Percentiles rank a stretch among this genome's conserved stretches.
These are phyloP conservation scores for Neoarius graeffei DNA, from an alignment of 2,113 vertebrate species.

Conservation along the genomic window DNA sequence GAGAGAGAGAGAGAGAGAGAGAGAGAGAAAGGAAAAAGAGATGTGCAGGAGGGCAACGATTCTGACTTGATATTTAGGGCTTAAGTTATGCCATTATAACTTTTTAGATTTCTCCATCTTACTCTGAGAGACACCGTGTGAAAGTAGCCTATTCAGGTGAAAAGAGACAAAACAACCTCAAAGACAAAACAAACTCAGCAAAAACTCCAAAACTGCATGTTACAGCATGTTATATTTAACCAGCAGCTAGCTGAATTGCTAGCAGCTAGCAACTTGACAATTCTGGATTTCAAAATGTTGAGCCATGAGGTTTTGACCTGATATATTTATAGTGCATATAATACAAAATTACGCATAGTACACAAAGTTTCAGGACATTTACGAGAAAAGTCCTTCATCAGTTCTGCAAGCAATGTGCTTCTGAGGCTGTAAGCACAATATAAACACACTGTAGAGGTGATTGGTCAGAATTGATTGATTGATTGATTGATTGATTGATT, in stretches of 20 bases:
- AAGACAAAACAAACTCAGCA: not conserved
- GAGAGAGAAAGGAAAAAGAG: not conserved
- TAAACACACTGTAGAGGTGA: not conserved
- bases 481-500: not conserved
- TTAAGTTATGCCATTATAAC: slow-evolving; percentile 3
- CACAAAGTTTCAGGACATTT: not conserved
- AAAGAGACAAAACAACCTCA: not conserved
- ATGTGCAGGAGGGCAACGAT: not conserved
- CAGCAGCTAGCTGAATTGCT: not conserved
- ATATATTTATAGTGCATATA: not conserved
- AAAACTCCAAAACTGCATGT: not conserved
- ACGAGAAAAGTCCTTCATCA: not conserved
- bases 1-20: not conserved
- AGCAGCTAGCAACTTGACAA: not conserved
- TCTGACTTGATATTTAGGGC: not conserved
- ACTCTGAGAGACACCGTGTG: not conserved
- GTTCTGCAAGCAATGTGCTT: not conserved
- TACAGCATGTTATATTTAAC: not conserved
- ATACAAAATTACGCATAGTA: not conserved
- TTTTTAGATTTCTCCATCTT: slow-evolving; percentile 9
- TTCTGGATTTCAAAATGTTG: not conserved
- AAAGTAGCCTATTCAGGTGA: not conserved
- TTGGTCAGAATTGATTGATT: not conserved
- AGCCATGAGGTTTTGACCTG: not conserved
- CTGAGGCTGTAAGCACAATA: not conserved